Conservation (phyloP, 2,888 invertebrate species). For the Heteromurus nitidus region DNA sequence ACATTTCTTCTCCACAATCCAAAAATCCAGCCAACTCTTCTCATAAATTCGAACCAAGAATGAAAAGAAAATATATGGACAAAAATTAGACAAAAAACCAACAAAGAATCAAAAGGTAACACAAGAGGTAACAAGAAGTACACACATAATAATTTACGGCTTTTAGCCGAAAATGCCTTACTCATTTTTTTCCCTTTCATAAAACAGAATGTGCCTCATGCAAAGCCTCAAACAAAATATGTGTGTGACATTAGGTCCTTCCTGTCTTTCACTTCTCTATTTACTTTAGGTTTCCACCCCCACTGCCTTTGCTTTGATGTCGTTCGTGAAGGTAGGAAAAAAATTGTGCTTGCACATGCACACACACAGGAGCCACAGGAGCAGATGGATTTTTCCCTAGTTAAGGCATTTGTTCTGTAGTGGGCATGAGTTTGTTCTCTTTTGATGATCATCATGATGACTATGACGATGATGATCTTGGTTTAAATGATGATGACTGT, state of each 20-base stretch:
- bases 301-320: conserved; percentile 7
- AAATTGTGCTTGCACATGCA: too few species aligned
- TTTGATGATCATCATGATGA: conserved; percentile 23
- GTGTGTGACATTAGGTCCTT: conserved; percentile 56
- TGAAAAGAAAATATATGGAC: conserved; percentile 4
- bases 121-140: background rate
- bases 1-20: too few species aligned
- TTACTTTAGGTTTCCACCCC: conserved; percentile 47
- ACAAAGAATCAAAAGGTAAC: conserved; percentile 24
- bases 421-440: conserved; percentile 9
- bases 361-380: background rate
- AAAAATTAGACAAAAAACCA: conserved; percentile 1
- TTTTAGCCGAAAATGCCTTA: background rate
- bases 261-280: conserved; percentile 55
- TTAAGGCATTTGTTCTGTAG: background rate
- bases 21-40: too few species aligned
- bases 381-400: conserved; percentile 17
- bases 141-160: conserved; percentile 19
- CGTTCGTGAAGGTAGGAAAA: conserved; percentile 34
- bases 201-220: conserved; percentile 2
- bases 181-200: conserved; percentile 1
- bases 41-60: too few species aligned
- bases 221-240: conserved; percentile 22
- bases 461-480: conserved; percentile 30
- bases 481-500: conserved; percentile 49